Percentiles rank a stretch among this genome's conserved stretches.
Conservation (phyloP, 2,888 invertebrate species). For the Ichneumoninae sp. region DNA sequence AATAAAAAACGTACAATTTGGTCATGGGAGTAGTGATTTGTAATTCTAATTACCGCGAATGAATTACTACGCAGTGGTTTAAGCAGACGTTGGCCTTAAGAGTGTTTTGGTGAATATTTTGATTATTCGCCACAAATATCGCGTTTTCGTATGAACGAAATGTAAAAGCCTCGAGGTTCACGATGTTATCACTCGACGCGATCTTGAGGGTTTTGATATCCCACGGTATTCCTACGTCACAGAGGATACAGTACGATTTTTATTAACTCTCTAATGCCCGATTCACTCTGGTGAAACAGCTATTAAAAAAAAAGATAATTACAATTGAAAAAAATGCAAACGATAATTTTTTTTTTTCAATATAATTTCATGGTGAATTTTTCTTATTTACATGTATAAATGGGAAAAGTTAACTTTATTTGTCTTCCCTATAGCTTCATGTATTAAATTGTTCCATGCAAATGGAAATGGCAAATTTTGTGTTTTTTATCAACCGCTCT, state of each 20-base stretch:
- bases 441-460: neutral
- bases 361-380: neutral
- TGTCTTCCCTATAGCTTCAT: neutral
- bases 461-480: neutral
- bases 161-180: slow-evolving; percentile 22
- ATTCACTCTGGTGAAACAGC: too few species aligned
- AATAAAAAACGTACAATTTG: slow-evolving; percentile 52
- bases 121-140: slow-evolving; percentile 41
- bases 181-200: slow-evolving; percentile 25
- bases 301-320: neutral
- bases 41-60: slow-evolving; percentile 55
- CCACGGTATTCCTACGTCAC: slow-evolving; percentile 19
- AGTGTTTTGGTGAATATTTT: slow-evolving; percentile 46
- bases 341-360: neutral
- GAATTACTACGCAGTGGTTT: slow-evolving; percentile 60
- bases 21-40: slow-evolving; percentile 60
- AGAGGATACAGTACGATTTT: slow-evolving; percentile 40
- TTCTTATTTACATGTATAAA: neutral
- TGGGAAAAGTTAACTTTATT: neutral
- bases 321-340: neutral
- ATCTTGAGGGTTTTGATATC: slow-evolving; percentile 23
- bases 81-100: slow-evolving; percentile 70
- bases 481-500: slow-evolving; percentile 1
- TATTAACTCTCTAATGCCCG: too few species aligned
- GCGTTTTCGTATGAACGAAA: slow-evolving; percentile 18